Evolutionary conservation across 2,797 vertebrate species (phyloP).

Genomic region (Thamnophis elegans): DNA sequence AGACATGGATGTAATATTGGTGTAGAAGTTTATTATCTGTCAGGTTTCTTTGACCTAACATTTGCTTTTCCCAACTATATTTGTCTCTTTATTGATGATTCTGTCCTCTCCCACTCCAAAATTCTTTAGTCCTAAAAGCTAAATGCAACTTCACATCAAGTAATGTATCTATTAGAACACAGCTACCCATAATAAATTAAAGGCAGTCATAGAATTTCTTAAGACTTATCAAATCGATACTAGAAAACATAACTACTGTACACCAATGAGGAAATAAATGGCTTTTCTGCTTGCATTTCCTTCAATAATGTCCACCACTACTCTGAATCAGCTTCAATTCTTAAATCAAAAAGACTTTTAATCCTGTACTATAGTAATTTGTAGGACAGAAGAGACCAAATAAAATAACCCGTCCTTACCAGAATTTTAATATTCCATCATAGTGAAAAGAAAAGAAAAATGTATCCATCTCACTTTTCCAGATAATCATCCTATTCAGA

Average conservation of each 20-base stretch:
- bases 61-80: conserved; percentile 53
- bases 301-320: neutral
- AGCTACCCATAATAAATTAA: conserved; percentile 36
- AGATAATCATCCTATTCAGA: neutral
- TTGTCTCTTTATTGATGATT: conserved; percentile 47
- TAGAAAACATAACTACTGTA: conserved; percentile 24
- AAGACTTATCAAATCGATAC: conserved; percentile 48
- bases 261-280: conserved; percentile 8
- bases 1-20: conserved; percentile 11
- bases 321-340: neutral
- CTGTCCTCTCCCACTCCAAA: conserved; percentile 30
- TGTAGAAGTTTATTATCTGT: conserved; percentile 44
- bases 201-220: conserved; percentile 39
- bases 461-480: neutral
- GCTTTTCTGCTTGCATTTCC: neutral
- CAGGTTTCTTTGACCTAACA: conserved; percentile 46
- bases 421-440: neutral
- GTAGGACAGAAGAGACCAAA: neutral
- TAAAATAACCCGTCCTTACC: neutral
- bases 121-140: conserved; percentile 57
- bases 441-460: neutral
- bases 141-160: conserved; percentile 43
- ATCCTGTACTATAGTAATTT: neutral
- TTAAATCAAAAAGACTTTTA: neutral
- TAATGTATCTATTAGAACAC: conserved; percentile 36